Evolutionary conservation across 2,797 vertebrate species (phyloP).

Genomic region (Mormyrops boulengeri): DNA sequence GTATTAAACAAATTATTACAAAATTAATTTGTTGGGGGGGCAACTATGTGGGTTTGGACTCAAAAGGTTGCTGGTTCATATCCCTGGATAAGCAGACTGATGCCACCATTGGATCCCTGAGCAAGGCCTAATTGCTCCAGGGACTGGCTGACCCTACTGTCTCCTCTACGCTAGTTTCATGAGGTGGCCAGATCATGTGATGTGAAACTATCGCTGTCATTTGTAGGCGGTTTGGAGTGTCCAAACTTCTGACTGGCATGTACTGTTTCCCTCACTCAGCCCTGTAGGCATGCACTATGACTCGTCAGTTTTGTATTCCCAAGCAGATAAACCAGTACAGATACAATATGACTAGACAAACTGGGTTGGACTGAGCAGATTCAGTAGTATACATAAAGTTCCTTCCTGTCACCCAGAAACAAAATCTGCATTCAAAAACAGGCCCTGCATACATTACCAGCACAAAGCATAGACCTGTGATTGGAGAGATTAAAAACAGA

Average conservation of each 20-base stretch:
- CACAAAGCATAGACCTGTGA: neutral
- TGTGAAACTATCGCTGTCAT: neutral
- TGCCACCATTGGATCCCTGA: neutral
- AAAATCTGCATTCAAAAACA: neutral
- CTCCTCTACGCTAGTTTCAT: neutral
- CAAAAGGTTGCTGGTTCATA: neutral
- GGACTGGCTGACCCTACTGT: neutral
- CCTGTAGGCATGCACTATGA: neutral
- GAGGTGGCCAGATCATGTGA: neutral
- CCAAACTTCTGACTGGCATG: neutral
- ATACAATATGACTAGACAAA: neutral
- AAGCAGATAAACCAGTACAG: neutral
- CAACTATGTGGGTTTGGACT: neutral
- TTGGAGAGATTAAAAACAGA: neutral
- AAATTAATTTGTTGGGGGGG: neutral
- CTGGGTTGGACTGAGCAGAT: neutral
- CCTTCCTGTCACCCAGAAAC: neutral
- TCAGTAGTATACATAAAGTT: neutral
- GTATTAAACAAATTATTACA: neutral
- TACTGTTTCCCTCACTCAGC: neutral
- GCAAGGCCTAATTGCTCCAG: neutral
- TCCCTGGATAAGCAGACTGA: neutral
- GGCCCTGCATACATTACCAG: neutral
- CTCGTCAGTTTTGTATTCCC: neutral
- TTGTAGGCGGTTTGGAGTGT: neutral